These are phyloP conservation scores for Butastur rufipennis DNA, from an alignment of 2,113 vertebrate genomes.

Conservation along the genomic window DNA sequence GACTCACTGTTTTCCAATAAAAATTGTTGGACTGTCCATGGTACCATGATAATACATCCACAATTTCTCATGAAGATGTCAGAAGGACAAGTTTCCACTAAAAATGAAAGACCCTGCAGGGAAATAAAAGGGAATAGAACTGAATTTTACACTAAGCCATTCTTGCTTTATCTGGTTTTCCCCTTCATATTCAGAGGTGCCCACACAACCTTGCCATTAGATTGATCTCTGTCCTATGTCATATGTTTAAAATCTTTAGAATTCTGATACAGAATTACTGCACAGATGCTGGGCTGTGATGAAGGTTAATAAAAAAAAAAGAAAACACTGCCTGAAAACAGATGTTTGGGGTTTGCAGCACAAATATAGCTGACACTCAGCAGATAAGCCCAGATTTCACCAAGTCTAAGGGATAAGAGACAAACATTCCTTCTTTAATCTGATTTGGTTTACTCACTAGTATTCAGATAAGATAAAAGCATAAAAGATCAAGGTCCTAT, in stretches of 20 bases:
- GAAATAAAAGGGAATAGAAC: neutral
- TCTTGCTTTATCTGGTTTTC: neutral
- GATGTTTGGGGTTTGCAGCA: constrained; percentile 41
- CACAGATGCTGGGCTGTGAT: neutral
- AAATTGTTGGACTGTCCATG: neutral
- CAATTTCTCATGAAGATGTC: neutral
- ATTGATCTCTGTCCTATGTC: neutral
- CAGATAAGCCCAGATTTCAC: constrained; percentile 58
- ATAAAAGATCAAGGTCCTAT: constrained; percentile 34
- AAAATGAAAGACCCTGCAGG: neutral
- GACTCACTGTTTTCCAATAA: neutral
- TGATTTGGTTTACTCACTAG: constrained; percentile 44
- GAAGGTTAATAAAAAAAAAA: constrained; percentile 41
- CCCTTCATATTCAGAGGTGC: neutral
- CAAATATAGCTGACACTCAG: constrained; percentile 14
- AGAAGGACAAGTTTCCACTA: neutral
- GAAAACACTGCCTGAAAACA: constrained; percentile 35
- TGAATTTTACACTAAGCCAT: neutral
- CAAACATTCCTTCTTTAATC: constrained; percentile 58
- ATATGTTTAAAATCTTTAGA: neutral
- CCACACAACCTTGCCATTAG: neutral
- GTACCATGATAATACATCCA: neutral
- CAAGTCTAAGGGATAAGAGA: constrained; percentile 19
- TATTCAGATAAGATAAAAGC: constrained; percentile 38
- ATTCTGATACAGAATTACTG: neutral